These are phyloP conservation scores for Egretta garzetta DNA, from an alignment of 2,113 vertebrate genomes.

Conservation along the genomic window DNA sequence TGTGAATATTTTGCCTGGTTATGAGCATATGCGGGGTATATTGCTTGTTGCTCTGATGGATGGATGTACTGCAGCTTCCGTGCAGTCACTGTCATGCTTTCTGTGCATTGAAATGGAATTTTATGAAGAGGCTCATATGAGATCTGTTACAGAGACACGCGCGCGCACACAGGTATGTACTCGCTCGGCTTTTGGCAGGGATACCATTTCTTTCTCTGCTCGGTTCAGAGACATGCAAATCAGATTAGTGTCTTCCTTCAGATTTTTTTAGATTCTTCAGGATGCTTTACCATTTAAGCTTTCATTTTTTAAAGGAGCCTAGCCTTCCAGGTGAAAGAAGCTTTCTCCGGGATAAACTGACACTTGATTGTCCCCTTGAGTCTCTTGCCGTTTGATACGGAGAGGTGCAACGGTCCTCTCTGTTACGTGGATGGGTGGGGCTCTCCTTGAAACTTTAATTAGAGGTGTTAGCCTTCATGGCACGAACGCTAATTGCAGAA, in stretches of 20 bases:
- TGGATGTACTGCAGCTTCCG: not conserved
- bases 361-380: not conserved
- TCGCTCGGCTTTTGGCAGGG: not conserved
- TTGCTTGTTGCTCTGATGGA: not conserved
- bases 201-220: not conserved
- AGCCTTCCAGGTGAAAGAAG: not conserved
- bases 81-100: not conserved
- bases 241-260: not conserved
- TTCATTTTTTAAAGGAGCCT: not conserved
- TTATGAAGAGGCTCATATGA: not conserved
- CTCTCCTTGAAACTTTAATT: not conserved
- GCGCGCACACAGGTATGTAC: not conserved
- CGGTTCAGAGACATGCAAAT: not conserved
- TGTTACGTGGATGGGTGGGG: accelerated
- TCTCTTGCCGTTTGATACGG: not conserved
- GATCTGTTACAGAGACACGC: not conserved
- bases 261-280: not conserved
- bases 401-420: not conserved
- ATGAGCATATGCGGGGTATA: not conserved
- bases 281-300: not conserved
- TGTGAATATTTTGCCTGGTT: slow-evolving; percentile 12
- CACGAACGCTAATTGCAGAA: not conserved
- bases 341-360: not conserved
- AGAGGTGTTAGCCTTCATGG: not conserved
- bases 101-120: not conserved